These are phyloP conservation scores for Liasis olivaceus DNA, from an alignment of 2,797 vertebrate species.

Conservation along the genomic window DNA sequence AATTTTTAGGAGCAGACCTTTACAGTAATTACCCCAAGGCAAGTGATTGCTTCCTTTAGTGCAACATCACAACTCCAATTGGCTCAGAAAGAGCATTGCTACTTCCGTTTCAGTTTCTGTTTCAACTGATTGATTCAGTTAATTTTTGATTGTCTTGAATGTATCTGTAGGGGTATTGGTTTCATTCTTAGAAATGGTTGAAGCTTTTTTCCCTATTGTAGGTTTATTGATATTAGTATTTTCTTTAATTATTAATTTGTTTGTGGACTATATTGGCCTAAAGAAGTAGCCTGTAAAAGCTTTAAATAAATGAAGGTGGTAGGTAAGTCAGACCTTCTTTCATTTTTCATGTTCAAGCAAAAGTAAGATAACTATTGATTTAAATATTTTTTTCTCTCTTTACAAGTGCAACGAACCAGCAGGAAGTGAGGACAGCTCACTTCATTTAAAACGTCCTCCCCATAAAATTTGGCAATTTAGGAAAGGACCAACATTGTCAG, in stretches of 20 bases:
- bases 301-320: background rate
- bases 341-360: background rate
- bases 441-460: conserved; percentile 59
- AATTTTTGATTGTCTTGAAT: background rate
- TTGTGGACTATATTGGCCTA: background rate
- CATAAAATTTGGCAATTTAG: conserved; percentile 76
- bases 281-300: background rate
- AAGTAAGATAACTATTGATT: conserved; percentile 16
- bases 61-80: background rate
- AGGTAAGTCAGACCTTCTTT: background rate
- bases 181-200: background rate
- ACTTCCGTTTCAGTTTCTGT: background rate
- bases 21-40: background rate
- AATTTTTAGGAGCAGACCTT: background rate
- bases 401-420: conserved; percentile 52
- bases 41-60: background rate
- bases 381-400: conserved; percentile 27
- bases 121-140: background rate
- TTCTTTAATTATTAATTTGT: background rate
- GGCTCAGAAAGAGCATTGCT: background rate
- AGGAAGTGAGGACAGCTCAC: conserved; percentile 41
- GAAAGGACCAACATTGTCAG: conserved; percentile 60
- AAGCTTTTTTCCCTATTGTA: background rate
- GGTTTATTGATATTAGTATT: background rate
- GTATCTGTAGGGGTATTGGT: background rate